Percentiles rank a stretch among this genome's conserved stretches.
Conservation (phyloP, 2,797 vertebrate species). For the Sylvilagus floridanus region DNA sequence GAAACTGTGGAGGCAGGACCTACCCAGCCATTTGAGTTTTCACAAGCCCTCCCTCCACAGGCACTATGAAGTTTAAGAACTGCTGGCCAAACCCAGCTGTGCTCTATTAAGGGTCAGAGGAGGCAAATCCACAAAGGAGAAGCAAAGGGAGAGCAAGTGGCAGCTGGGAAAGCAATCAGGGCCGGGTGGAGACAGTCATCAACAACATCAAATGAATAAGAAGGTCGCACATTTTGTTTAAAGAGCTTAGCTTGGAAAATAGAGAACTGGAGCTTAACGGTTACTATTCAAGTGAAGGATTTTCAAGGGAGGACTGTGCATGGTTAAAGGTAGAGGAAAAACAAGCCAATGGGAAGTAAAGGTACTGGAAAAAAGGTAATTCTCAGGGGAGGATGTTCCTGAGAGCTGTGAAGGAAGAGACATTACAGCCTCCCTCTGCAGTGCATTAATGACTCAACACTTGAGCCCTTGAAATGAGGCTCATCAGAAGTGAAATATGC, state of each 20-base stretch:
- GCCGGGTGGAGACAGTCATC: neutral
- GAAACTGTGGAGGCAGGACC: neutral
- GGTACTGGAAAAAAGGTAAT: neutral
- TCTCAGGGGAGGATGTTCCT: neutral
- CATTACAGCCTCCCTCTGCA: neutral
- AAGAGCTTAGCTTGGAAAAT: constrained; percentile 4
- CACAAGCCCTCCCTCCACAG: neutral
- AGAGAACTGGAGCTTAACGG: neutral
- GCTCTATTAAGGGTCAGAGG: neutral
- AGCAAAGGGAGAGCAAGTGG: no score
- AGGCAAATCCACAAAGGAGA: neutral
- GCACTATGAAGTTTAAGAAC: neutral
- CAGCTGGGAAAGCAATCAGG: neutral
- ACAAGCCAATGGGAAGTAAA: neutral
- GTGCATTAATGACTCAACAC: accelerated
- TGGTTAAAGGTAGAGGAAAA: neutral
- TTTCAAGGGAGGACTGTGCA: neutral
- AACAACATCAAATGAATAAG: neutral
- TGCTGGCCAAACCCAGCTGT: neutral
- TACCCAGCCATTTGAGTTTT: neutral
- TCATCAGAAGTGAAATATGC: neutral
- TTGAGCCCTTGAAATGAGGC: neutral
- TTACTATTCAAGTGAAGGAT: neutral
- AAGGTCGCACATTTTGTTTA: neutral
- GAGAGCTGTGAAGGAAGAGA: neutral